Base-by-base conservation (phyloP, 2,113 vertebrate species). In the Varanus salvator region DNA sequence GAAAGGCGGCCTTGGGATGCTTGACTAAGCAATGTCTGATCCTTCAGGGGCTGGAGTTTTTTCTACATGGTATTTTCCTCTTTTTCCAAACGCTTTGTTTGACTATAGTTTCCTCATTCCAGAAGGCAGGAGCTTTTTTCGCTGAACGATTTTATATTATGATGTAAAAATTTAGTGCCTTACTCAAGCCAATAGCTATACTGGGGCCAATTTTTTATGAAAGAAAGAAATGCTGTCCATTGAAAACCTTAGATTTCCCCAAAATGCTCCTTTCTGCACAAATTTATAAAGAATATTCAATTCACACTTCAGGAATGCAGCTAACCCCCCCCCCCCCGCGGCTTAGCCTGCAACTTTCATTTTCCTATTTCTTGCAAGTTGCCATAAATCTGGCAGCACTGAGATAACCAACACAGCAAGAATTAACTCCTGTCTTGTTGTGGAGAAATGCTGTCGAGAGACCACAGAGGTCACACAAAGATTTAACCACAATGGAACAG, bases 151-250 rank as follows among this genome's bases (percentile, higher is more conserved):
- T 68, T 3, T 38, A 19, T 0, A 87, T 90, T 87, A 85, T 69
- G 75, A 72, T 87, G 17, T 88, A 89, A 44, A 80, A 90, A 52
- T 44, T 6, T 54, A 89, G 90, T 92, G 90, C 90, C 93, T 87
- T 90, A 50, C 85, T 91, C 31, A 88, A 87, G 11, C 68, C 52
- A 82, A 92, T 92, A 84, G 85, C 71, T 94, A 90, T 75, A 90
- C 4, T 84, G 21, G 50, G 44, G 68, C 57, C 17, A 52, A 44
- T 74, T 8, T 87, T 71, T 29, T 71, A 68, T 87, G 87, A 89
- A 87, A 52, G 87, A 52, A 68, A 72, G 29, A 29, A 89, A 25
- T 1, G 12, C 9, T 91, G 69, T 27, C 23, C 7, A 27, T 69
- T 34, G n/a, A 74, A 69, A 80, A 74, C 44, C 31, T 64, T 66